Conservation (phyloP, 2,888 invertebrate genomes). For the Acleris sparsana region DNA sequence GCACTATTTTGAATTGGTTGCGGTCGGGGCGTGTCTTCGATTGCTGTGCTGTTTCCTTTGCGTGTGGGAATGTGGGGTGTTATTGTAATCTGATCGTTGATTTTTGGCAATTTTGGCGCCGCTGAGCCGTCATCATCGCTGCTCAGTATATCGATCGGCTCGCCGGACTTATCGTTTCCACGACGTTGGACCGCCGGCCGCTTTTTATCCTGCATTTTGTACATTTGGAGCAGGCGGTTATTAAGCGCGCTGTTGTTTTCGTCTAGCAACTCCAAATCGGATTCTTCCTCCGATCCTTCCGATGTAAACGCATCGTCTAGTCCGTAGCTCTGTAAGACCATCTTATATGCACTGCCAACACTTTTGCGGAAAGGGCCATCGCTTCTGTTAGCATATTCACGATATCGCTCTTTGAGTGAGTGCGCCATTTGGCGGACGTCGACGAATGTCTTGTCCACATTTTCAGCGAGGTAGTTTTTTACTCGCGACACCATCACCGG, state of each 20-base stretch:
- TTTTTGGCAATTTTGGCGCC: slow-evolving; percentile 77
- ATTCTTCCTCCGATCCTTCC: slow-evolving; percentile 85
- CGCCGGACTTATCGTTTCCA: slow-evolving; percentile 68
- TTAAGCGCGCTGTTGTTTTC: slow-evolving; percentile 90
- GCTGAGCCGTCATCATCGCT: slow-evolving; percentile 72
- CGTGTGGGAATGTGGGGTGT: slow-evolving; percentile 72
- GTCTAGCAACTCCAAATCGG: slow-evolving; percentile 89
- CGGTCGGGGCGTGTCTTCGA: slow-evolving; percentile 54
- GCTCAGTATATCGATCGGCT: slow-evolving; percentile 76
- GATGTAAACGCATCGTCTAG: slow-evolving; percentile 83
- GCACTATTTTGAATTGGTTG: slow-evolving; percentile 57
- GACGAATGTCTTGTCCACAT: slow-evolving; percentile 90
- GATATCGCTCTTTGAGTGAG: slow-evolving; percentile 87
- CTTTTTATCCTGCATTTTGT: slow-evolving; percentile 79
- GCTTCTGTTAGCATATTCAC: slow-evolving; percentile 92
- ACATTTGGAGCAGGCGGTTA: slow-evolving; percentile 79
- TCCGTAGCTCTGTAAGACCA: slow-evolving; percentile 87
- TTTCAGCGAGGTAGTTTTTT: slow-evolving; percentile 90
- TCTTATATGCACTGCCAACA: slow-evolving; percentile 90
- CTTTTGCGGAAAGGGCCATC: slow-evolving; percentile 89
- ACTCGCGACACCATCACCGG: slow-evolving; percentile 85
- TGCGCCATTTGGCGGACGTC: slow-evolving; percentile 94
- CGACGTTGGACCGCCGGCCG: slow-evolving; percentile 66
- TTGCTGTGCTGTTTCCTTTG: slow-evolving; percentile 55
- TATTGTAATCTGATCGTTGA: slow-evolving; percentile 78